Percentiles rank a stretch among this genome's conserved stretches.
Evolutionary conservation across 2,113 vertebrate genomes (phyloP).

Genomic region (Oceanites oceanicus): DNA sequence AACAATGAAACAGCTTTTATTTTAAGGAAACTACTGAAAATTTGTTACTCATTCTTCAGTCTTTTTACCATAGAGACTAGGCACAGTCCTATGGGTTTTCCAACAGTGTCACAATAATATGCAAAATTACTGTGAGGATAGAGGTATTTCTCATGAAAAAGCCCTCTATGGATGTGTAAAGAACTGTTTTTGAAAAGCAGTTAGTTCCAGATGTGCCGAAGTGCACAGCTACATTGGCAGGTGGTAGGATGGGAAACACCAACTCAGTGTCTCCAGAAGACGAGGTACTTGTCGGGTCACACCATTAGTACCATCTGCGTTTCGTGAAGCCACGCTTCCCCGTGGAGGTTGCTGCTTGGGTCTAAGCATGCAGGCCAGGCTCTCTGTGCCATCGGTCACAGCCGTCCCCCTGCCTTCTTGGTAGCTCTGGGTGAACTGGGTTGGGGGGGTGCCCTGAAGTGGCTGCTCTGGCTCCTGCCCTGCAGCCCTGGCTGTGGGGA

Average conservation of each 20-base stretch:
- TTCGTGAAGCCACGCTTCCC: not conserved
- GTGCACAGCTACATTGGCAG: accelerated
- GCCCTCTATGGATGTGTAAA: not conserved
- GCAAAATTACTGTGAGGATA: not conserved
- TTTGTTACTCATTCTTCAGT: not conserved
- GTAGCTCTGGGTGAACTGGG: not conserved
- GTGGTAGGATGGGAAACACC: not conserved
- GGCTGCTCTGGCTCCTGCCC: not conserved
- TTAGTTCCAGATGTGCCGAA: not conserved
- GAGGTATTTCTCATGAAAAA: not conserved
- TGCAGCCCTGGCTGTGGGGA: not conserved
- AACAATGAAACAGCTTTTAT: not conserved
- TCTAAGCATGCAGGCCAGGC: no score
- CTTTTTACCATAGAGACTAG: not conserved
- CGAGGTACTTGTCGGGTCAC: not conserved
- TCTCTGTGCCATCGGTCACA: not conserved
- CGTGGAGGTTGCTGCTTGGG: accelerated
- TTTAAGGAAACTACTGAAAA: not conserved
- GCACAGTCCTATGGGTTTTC: not conserved
- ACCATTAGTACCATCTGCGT: not conserved
- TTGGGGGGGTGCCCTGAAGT: no score
- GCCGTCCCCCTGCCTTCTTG: not conserved
- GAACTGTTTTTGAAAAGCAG: not conserved
- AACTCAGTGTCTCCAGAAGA: not conserved
- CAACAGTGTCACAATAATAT: not conserved